These are phyloP conservation scores for Thaleichthys pacificus DNA, from an alignment of 2,797 vertebrate species.

Conservation along the genomic window DNA sequence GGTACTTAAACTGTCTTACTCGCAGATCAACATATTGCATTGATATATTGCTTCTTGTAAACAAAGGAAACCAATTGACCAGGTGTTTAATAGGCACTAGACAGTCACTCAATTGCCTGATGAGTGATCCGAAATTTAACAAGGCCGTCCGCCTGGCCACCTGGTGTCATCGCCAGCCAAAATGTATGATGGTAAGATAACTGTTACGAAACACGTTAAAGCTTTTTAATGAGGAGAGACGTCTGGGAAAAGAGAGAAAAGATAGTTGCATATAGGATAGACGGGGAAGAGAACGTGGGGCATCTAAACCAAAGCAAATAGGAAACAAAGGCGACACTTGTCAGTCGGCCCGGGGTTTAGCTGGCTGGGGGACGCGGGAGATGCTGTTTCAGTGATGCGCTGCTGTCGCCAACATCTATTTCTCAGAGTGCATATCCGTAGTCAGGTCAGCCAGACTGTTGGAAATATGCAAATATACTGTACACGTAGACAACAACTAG, in stretches of 20 bases:
- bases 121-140: conserved; percentile 43
- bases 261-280: conserved; percentile 9
- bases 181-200: not conserved
- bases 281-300: not conserved
- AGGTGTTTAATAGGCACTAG: conserved; percentile 50
- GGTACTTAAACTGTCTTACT: conserved; percentile 3
- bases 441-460: too few relatives aligned
- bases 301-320: conserved; percentile 32
- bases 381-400: conserved; percentile 28
- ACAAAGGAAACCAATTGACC: conserved; percentile 23
- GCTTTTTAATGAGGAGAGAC: too few relatives aligned
- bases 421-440: too few relatives aligned
- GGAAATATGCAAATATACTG: too few relatives aligned
- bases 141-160: conserved; percentile 54
- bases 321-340: conserved; percentile 70
- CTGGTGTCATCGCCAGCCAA: conserved; percentile 44
- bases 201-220: not conserved
- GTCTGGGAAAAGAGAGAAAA: conserved; percentile 4
- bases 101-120: conserved; percentile 58
- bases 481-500: too few relatives aligned
- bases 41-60: too few relatives aligned
- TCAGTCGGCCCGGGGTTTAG: conserved; percentile 60
- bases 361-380: conserved; percentile 11
- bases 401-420: conserved; percentile 16
- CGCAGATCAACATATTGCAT: not conserved